Evolutionary conservation across 2,797 vertebrate species (phyloP).

Genomic region (Falco novaeseelandiae): DNA sequence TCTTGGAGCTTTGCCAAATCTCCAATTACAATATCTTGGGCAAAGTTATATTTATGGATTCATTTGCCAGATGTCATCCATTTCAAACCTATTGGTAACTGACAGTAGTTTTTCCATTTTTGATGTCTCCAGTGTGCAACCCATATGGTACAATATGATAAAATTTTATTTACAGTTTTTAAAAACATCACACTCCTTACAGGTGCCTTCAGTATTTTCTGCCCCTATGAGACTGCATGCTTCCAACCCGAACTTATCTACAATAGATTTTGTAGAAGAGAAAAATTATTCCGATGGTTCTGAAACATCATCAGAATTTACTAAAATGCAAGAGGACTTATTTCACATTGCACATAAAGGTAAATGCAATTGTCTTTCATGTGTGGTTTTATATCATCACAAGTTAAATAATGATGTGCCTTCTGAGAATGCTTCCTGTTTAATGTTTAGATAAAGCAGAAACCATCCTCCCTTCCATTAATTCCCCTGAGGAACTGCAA

Average conservation of each 20-base stretch:
- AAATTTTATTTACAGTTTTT: background rate
- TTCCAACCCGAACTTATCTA: constrained; percentile 97
- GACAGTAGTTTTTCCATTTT: background rate
- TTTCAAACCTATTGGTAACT: background rate
- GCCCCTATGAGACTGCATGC: constrained; percentile 91
- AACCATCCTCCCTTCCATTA: background rate
- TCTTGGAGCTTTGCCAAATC: background rate
- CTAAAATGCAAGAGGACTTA: constrained; percentile 95
- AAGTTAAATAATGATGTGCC: background rate
- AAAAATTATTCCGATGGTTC: constrained; percentile 85
- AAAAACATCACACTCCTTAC: background rate
- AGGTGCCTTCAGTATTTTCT: constrained; percentile 84
- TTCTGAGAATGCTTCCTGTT: background rate
- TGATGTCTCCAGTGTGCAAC: background rate
- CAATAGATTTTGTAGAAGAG: constrained; percentile 86
- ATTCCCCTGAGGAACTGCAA: background rate
- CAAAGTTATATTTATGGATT: background rate
- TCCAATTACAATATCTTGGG: background rate
- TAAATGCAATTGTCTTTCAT: constrained; percentile 66
- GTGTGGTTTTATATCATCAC: background rate
- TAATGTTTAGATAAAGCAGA: background rate
- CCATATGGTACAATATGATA: background rate
- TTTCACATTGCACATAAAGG: constrained; percentile 90
- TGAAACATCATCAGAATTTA: constrained; percentile 88
- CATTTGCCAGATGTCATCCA: background rate